Conservation (phyloP, 2,797 vertebrate genomes). For the Thamnophis elegans region DNA sequence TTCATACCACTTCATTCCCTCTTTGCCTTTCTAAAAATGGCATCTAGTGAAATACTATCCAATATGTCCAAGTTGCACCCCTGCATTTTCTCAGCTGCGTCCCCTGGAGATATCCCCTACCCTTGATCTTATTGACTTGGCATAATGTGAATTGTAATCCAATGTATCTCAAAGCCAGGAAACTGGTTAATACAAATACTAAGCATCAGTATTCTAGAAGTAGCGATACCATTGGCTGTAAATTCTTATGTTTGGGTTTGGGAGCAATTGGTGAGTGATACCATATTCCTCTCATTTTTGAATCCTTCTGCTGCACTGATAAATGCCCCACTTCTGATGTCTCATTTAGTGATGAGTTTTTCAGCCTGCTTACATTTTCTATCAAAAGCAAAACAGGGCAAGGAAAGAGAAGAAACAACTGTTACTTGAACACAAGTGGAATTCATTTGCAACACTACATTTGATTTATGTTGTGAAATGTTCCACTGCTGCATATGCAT, state of each 20-base stretch:
- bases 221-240: background rate
- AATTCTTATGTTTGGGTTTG: background rate
- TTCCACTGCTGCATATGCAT: background rate
- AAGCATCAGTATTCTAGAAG: background rate
- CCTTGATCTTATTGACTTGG: background rate
- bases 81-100: background rate
- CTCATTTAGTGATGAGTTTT: slow-evolving; percentile 25
- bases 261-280: background rate
- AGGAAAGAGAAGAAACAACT: slow-evolving; percentile 30
- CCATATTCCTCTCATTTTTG: background rate
- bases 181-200: background rate
- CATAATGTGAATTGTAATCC: background rate
- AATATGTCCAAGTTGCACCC: background rate
- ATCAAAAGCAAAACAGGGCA: slow-evolving; percentile 27
- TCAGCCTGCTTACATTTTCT: slow-evolving; percentile 21
- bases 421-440: slow-evolving; percentile 16
- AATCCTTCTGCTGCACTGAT: slow-evolving; percentile 29
- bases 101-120: background rate
- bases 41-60: background rate
- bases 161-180: background rate
- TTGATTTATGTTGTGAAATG: background rate
- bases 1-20: background rate
- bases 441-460: slow-evolving; percentile 15
- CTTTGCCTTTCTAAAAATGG: background rate
- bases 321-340: slow-evolving; percentile 43